Evolutionary conservation across 1,140 invertebrate species (phyloP), one percentile per base, ranked within the genome.

Genomic region (Meteorus sp.): DNA sequence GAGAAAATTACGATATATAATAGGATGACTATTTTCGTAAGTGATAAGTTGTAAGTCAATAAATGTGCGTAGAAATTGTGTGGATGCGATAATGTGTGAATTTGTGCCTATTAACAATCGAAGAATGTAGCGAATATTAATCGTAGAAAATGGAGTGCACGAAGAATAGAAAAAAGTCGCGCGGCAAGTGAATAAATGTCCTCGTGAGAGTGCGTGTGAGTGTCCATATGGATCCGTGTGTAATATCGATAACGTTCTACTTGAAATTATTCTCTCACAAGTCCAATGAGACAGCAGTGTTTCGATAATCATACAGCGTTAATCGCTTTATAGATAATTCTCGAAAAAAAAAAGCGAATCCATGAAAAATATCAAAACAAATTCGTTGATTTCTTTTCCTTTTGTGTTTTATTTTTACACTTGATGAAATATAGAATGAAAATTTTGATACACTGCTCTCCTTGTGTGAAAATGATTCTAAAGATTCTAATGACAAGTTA

Each of bases 1-100:
- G 61, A 65, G 61, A 63, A 66, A 67, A 60, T 69, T 68, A 72
- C 65, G 66, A 56, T 69, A 66, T 72, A 75, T 64, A 72, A 67
- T 65, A 68, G 64, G 56, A 67, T 63, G 68, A 75, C 69, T 79
- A 79, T 79, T 79, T 79, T 79, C 77, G 69, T 78, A 79, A 77
- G 71, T 64, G 67, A 69, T 70, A 75, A 72, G 73, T 70, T 75
- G 50, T 78, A 78, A 78, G 75, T 78, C 75, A 77, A 77, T 78
- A 77, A 71, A 37, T 72, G 70, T 61, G 64, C 60, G 65, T 69
- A 54, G 50, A 33, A 51, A 56, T 11, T 59, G 54, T 19, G 29
- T 35, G n/a, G 25, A 41, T 23, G 59, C 25, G 45, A 54, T 50
- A 50, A 56, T 29, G 50, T 51, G 45, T 23, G 35, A 27, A 43